Evolutionary conservation across 2,888 invertebrate genomes (phyloP).

Genomic region (Aspidiotus destructor): DNA sequence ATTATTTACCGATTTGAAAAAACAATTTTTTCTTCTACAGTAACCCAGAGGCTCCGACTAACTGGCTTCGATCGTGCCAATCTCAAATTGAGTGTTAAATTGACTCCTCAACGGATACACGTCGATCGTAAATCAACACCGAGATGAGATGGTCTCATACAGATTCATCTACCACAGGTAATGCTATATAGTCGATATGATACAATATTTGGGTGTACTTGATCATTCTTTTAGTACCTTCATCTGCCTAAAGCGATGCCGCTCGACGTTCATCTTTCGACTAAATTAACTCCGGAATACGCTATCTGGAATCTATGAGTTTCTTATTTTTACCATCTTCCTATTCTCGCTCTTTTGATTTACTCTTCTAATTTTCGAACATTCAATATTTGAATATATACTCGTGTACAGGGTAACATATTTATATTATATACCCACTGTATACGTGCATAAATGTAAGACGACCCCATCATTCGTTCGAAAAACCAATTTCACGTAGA

Average conservation of each 20-base stretch:
- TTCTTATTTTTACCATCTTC: not conserved
- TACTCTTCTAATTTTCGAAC: slow-evolving; percentile 30
- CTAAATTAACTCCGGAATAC: not conserved
- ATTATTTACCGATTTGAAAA: too few species aligned
- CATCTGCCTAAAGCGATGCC: not conserved
- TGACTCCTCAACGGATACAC: too few species aligned
- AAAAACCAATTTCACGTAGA: slow-evolving; percentile 22
- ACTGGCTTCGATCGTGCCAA: too few species aligned
- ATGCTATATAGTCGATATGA: not conserved
- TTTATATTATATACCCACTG: not conserved
- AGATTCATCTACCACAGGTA: not conserved
- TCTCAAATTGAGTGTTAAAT: too few species aligned
- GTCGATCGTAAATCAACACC: not conserved
- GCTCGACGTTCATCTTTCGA: not conserved
- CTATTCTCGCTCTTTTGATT: slow-evolving; percentile 16
- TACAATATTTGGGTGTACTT: not conserved
- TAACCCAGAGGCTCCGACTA: too few species aligned
- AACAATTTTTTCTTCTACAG: too few species aligned
- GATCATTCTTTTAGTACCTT: not conserved
- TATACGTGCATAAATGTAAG: not conserved
- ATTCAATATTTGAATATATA: slow-evolving; percentile 29
- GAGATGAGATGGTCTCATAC: too few species aligned
- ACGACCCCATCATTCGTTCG: slow-evolving; percentile 1
- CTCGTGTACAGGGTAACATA: not conserved
- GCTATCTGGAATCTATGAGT: not conserved